Conservation (phyloP, 2,113 vertebrate species). For the Regulus satrapa region DNA sequence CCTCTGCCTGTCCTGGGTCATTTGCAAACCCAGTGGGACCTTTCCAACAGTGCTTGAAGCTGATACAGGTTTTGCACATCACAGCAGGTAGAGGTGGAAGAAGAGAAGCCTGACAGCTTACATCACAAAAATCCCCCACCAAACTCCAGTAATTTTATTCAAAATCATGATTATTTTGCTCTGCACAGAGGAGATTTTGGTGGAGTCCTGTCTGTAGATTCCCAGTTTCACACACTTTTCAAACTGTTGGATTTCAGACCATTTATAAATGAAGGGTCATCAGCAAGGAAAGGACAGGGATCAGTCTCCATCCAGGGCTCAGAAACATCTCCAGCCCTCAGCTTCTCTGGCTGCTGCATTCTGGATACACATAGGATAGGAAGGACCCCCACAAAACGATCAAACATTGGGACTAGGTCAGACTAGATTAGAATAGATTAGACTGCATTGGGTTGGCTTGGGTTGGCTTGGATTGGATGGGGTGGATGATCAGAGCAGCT, state of each 20-base stretch:
- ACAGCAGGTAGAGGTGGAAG: background rate
- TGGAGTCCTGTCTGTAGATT: background rate
- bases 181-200: background rate
- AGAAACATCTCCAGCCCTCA: background rate
- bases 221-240: background rate
- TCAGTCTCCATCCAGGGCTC: background rate
- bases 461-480: background rate
- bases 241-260: fast-evolving
- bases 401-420: background rate
- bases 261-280: background rate
- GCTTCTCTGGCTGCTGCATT: background rate
- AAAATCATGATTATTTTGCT: background rate
- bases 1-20: background rate
- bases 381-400: background rate
- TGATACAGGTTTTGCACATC: fast-evolving
- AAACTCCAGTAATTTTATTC: background rate
- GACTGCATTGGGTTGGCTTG: background rate
- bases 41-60: background rate
- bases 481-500: background rate
- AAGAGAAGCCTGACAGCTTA: background rate
- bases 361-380: background rate
- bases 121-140: background rate
- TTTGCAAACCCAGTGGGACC: background rate
- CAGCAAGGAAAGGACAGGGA: background rate
- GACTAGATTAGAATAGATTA: background rate